Base-by-base conservation (phyloP, 2,113 vertebrate genomes). In the Pampusana beccarii region DNA sequence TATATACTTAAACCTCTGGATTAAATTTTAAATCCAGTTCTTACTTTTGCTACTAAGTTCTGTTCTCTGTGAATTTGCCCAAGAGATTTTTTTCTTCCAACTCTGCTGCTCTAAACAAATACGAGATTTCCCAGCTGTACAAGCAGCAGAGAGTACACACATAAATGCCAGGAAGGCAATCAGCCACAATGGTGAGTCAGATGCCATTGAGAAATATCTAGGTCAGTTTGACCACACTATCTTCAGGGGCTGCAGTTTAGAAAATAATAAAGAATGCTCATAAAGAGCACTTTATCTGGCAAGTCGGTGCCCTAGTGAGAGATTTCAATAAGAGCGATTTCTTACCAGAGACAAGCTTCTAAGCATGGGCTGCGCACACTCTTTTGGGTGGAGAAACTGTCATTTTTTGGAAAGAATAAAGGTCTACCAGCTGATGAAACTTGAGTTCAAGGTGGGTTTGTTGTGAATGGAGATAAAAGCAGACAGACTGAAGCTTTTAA, bases 301-400 rank as follows among this genome's bases (percentile, higher is more conserved):
- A 33, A 94, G 42, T 42, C 6, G 1, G 54, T 88, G 38, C 73
- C 80, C 75, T 86, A 51, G n/a, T 50, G 89, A 72, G 82, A 94
- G 50, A 53, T 80, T 96, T 96, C 82, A 95, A 38, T 94, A 90
- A 50, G 77, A 96, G 71, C 53, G 33, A 86, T 92, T 95, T 87
- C 44, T 93, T 88, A 50, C 28, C 53, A 77, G 29, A 50, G 36
- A 21, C 33, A 85, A 85, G 28, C 67, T 85, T 93, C 90, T 91
- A 92, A 91, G 74, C 14, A 89, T 93, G 38, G 53, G 10, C 44
- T 81, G 20, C 33, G 33, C 64, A 71, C 34, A 14, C 18, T 20
- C 18, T 79, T 92, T 81, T 28, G 67, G 48, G 57, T 78, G 48
- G 23, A 90, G 69, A 81, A 93, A 50, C 51, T 5, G 10, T 42